Evolutionary conservation across 2,797 vertebrate genomes (phyloP).

Genomic region (Scomberomorus guttatus): DNA sequence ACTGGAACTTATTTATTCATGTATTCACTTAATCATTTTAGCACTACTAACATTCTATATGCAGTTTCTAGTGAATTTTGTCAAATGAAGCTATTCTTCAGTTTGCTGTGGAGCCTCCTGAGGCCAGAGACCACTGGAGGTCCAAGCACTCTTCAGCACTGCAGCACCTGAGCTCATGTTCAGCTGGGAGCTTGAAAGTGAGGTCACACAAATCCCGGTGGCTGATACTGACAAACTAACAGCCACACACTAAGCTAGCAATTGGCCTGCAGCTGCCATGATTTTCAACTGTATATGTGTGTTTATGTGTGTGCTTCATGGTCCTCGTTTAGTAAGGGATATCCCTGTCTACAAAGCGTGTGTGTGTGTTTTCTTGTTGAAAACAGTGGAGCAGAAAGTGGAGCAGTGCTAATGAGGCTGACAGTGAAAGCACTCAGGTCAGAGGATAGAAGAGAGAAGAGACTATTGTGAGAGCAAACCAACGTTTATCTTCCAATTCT

Average conservation of each 20-base stretch:
- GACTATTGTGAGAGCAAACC: constrained; percentile 43
- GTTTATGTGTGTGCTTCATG: not conserved
- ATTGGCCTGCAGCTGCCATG: not conserved
- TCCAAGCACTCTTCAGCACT: not conserved
- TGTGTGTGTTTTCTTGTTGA: not conserved
- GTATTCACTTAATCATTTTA: not conserved
- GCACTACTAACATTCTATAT: not conserved
- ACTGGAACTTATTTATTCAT: too few species aligned
- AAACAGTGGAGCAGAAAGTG: constrained; percentile 13
- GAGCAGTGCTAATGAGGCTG: constrained; percentile 39
- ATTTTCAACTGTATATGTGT: constrained; percentile 8
- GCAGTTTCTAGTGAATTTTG: too few species aligned
- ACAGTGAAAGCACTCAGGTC: constrained; percentile 15
- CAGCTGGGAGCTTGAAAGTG: not conserved
- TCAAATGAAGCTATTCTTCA: not conserved
- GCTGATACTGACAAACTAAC: not conserved
- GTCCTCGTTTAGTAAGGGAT: constrained; percentile 9
- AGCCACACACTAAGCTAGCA: constrained; percentile 4
- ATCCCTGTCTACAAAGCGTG: constrained; percentile 3
- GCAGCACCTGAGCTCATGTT: not conserved
- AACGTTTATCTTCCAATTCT: constrained; percentile 51
- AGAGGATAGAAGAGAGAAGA: not conserved
- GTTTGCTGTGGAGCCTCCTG: not conserved
- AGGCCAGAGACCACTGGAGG: not conserved
- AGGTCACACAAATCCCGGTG: not conserved